A percentile compares a stretch with the other conserved stretches of the same genome.
These are phyloP conservation scores for Lordiphosa collinella DNA, from an alignment of 1,140 invertebrate species.

Conservation along the genomic window DNA sequence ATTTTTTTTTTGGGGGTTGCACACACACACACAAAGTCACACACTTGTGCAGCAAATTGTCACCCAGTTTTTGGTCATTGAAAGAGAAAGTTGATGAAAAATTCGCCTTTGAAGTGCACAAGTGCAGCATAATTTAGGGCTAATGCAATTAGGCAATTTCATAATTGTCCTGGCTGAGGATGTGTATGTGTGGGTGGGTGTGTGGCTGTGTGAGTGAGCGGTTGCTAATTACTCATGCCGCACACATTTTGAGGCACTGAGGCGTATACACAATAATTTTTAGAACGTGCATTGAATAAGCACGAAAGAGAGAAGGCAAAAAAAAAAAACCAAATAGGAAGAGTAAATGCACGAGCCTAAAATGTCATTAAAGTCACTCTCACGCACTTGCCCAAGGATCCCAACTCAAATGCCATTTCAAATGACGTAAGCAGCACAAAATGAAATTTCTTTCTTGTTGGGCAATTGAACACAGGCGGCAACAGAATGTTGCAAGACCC, in stretches of 20 bases:
- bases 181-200: not conserved
- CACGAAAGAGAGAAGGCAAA: conserved; percentile 6
- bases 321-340: not conserved
- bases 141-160: conserved; percentile 74
- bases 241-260: conserved; percentile 70
- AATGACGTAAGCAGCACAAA: conserved; percentile 48
- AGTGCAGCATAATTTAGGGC: conserved; percentile 68
- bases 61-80: conserved; percentile 53
- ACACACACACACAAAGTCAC: conserved; percentile 48
- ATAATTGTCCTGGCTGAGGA: conserved; percentile 8
- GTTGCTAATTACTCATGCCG: conserved; percentile 73
- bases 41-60: conserved; percentile 73
- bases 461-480: conserved; percentile 63
- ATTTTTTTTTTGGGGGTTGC: conserved; percentile 58
- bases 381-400: conserved; percentile 27
- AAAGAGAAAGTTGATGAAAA: conserved; percentile 44
- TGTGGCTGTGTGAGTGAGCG: conserved; percentile 3
- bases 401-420: conserved; percentile 36
- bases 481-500: conserved; percentile 48
- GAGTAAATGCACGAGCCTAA: conserved; percentile 10
- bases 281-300: conserved; percentile 68
- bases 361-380: conserved; percentile 41
- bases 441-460: conserved; percentile 26
- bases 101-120: conserved; percentile 64
- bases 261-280: conserved; percentile 77